Base-by-base conservation (phyloP, 2,113 vertebrate species). In the Junco hyemalis region DNA sequence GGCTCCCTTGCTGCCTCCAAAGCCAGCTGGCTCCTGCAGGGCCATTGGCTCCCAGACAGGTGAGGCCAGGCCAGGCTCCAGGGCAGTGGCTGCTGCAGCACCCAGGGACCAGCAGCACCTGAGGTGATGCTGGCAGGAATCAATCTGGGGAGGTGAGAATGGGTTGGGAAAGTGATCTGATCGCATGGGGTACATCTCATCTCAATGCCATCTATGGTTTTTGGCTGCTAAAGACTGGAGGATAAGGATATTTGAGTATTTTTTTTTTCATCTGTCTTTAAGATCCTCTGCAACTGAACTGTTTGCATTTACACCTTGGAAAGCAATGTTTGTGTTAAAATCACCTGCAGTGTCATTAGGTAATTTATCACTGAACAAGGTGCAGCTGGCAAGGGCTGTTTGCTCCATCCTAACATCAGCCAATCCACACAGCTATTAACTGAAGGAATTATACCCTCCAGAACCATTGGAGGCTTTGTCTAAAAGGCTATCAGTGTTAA, bases 1-100 rank as follows among this genome's bases (percentile, higher is more conserved):
- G 68, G 25, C 31, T 65, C 7, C 29, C 15, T 81, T 24, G 2
- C 33, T 71, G 78, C 65, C 68, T 31, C 12, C 54, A 9, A 69
- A 69, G 89, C 50, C 70, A 89, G 72, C 66, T 92, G 94, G 64
- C 69, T 81, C 38, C 50, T 53, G 88, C 21, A 92, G 79, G 85
- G 80, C 33, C 14, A 3, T 0, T 7, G 31, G 10, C 25, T 63
- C 12, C 53, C 2, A 1, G 10, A 38, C 60, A 54, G 61, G 47
- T 5, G 81, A 71, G 56, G 24, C 81, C 73, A 35, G 4, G 0
- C 28, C 1, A 28, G 60, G 1, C 60, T 3, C 1, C 6, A n/a
- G 59, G n/a, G 36, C 65, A 57, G 29, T 2, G 31, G 77, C 83
- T 74, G 81, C 78, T 65, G 85, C 0, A 59, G 68, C 42, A 33